A percentile compares a stretch with the other conserved stretches of the same genome.
These are phyloP conservation scores for Coregonus ussuriensis DNA, from an alignment of 2,797 vertebrate genomes.

Conservation along the genomic window DNA sequence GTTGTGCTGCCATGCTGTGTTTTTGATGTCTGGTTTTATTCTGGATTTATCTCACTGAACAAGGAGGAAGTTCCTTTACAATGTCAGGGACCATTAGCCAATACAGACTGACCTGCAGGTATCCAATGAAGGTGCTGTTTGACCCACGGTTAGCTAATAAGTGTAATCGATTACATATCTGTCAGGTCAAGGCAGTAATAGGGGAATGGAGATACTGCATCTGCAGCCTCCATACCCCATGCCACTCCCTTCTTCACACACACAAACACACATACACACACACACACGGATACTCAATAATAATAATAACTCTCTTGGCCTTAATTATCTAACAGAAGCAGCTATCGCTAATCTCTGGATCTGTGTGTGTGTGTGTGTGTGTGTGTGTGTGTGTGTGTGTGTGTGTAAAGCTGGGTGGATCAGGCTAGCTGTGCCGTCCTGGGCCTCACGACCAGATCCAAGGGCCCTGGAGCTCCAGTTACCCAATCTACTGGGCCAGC, in stretches of 20 bases:
- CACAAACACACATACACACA: neutral
- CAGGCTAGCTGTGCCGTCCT: constrained; percentile 39
- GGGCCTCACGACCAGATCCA: constrained; percentile 31
- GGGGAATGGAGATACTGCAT: neutral
- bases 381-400: too few relatives aligned
- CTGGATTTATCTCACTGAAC: too few relatives aligned
- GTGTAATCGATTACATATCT: constrained; percentile 20
- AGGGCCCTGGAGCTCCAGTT: constrained; percentile 29
- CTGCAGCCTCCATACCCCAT: neutral
- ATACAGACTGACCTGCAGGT: constrained; percentile 27
- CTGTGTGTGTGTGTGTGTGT: too few relatives aligned
- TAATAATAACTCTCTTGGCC: constrained; percentile 30
- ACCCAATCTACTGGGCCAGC: constrained; percentile 1
- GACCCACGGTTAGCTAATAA: constrained; percentile 24
- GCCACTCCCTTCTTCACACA: neutral
- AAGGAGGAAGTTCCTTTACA: constrained; percentile 11
- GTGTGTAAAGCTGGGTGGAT: constrained; percentile 4
- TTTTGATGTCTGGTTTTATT: too few relatives aligned
- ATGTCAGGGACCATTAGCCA: constrained; percentile 44
- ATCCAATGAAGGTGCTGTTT: constrained; percentile 29
- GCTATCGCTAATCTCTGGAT: too few relatives aligned
- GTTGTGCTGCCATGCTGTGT: too few relatives aligned
- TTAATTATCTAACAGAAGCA: constrained; percentile 9
- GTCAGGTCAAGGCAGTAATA: constrained; percentile 1
- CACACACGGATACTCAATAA: constrained; percentile 8